Base-by-base conservation (phyloP, 2,797 vertebrate species). In the Smutsia temminckii region DNA sequence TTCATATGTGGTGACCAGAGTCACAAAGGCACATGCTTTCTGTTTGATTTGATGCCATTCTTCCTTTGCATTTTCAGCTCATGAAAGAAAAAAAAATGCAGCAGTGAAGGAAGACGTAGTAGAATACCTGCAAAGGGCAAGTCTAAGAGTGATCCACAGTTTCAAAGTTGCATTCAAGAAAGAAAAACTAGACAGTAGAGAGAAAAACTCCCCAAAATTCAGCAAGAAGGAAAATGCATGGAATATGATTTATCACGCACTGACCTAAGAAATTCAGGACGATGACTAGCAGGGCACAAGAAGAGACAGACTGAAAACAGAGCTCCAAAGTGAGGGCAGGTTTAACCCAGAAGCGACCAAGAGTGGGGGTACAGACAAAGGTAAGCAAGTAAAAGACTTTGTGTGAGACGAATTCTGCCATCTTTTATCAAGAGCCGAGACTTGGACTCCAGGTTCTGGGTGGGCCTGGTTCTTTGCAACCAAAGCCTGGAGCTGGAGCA, bases 401-500 rank as follows among this genome's bases (percentile, higher is more conserved):
- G 40, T 21, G 16, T 0, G 12, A 20, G 40, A 78, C 0, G 8
- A 6, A 8, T 5, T 11, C 42, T 57, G 18, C 25, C 14, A 4
- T 11, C 13, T 7, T 46, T 61, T 27, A 68, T 49, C 18, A 9
- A 3, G 8, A 23, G 18, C 49, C 53, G 29, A n/a, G 69, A 34
- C n/a, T 40, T 49, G 3, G 21, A 34, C 32, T 27, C 42, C 10
- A 0, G n/a, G 29, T 37, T 25, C 25, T 3, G 20, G 46, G 32
- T 2, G n/a, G 55, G 79, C 71, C 49, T 51, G n/a, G 4, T 57
- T 74, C 89, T 75, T 40, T 32, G 32, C 34, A 29, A 55, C 78
- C 72, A 79, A 77, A 78, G 85, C n/a, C 89, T 69, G 77, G 80
- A 72, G 86, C 34, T 40, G 94, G 23, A 34, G 69, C 57, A 40